phyloP scores from a whole-genome alignment of 37 sponge, comb jelly and placozoan species.

The Spongilla lacustris region DNA sequence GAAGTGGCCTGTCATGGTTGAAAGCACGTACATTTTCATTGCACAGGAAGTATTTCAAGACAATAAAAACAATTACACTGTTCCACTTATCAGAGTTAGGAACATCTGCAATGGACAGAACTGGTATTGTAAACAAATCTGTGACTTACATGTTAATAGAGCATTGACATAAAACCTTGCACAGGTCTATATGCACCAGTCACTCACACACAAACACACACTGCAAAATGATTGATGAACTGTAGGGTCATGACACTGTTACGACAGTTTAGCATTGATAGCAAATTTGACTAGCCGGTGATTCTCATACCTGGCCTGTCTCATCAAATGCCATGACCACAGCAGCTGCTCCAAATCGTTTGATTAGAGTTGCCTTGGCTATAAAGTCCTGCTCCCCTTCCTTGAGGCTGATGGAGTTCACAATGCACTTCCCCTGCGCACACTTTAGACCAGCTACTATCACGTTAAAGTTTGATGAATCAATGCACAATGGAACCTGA shows the following conservation, averaged over 20 bases:
- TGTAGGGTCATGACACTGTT: too few species aligned
- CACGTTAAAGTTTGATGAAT: slow-evolving; percentile 97
- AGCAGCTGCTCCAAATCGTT: slow-evolving; percentile 93
- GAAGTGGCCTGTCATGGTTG: slow-evolving; percentile 86
- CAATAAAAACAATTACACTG: neutral
- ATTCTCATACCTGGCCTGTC: slow-evolving; percentile 78
- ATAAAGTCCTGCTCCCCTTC: slow-evolving; percentile 97
- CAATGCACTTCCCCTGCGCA: slow-evolving; percentile 98
- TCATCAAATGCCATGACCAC: slow-evolving; percentile 99
- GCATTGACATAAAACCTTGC: too few species aligned
- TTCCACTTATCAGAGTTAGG: neutral
- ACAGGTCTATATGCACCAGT: too few species aligned
- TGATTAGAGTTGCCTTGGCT: slow-evolving; percentile 76
- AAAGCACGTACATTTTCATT: too few species aligned
- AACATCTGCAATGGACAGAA: neutral
- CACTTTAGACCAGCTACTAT: slow-evolving; percentile 94
- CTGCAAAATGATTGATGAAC: too few species aligned
- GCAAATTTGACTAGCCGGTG: neutral
- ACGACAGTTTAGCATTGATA: too few species aligned
- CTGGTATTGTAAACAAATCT: neutral
- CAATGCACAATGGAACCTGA: slow-evolving; percentile 94
- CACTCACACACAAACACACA: too few species aligned
- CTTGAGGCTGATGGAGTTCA: slow-evolving; percentile 97
- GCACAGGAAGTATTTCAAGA: neutral
- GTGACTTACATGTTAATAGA: neutral